These are phyloP conservation scores for Troilus luridus DNA, from an alignment of 2,888 invertebrate species.

Conservation along the genomic window DNA sequence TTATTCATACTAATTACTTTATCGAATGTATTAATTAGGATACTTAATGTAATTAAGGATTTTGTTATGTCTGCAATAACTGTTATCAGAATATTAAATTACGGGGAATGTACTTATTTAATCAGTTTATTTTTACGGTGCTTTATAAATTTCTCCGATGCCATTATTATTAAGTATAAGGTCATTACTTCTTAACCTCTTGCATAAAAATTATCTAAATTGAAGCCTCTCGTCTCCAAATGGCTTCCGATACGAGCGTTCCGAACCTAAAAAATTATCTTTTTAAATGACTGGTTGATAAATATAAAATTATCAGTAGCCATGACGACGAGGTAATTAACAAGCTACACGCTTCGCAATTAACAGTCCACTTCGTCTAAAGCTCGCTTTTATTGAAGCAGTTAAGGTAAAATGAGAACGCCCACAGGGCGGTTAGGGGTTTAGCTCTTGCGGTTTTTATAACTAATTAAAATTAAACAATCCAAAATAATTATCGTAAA, in stretches of 20 bases:
- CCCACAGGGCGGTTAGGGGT: neutral
- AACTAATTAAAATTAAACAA: neutral
- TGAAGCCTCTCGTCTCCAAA: neutral
- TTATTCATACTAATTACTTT: too few relatives aligned
- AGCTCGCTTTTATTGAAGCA: constrained; percentile 15
- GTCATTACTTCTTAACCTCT: neutral
- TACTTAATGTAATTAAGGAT: too few relatives aligned
- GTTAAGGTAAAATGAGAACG: constrained; percentile 6
- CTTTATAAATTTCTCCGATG: neutral
- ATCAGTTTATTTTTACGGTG: neutral
- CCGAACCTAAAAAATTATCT: neutral
- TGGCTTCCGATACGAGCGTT: neutral
- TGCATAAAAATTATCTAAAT: constrained; percentile 23
- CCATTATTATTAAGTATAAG: neutral
- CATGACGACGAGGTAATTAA: neutral
- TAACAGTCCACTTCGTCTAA: constrained; percentile 18
- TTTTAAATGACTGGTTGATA: neutral
- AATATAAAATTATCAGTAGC: neutral
- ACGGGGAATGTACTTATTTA: too few relatives aligned
- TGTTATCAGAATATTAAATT: too few relatives aligned
- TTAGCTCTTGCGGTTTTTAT: neutral
- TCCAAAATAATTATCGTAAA: neutral
- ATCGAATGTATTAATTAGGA: too few relatives aligned
- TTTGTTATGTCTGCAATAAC: too few relatives aligned
- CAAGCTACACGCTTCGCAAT: neutral